Evolutionary conservation across 1,140 invertebrate species (phyloP).

Genomic region (Pygmarrhopalites habei): DNA sequence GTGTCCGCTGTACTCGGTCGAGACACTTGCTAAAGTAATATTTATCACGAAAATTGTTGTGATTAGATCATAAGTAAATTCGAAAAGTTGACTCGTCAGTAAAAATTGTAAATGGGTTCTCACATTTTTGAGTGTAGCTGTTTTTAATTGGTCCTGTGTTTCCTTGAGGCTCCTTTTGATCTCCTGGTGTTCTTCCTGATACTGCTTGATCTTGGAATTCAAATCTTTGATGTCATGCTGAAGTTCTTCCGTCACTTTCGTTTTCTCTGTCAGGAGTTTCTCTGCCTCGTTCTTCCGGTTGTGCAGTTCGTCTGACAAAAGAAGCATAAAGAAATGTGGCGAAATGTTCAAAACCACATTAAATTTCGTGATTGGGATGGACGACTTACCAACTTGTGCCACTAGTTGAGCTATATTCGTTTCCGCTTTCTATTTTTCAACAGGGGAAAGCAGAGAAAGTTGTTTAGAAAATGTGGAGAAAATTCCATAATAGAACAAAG

Average conservation of each 20-base stretch:
- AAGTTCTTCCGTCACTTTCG: conserved; percentile 9
- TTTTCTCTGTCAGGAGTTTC: conserved; percentile 5
- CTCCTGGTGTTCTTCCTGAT: conserved; percentile 13
- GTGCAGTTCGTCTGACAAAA: conserved; percentile 6
- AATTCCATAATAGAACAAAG: too few species aligned
- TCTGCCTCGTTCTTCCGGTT: conserved; percentile 9
- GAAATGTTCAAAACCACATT: conserved; percentile 6
- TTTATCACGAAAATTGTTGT: not conserved
- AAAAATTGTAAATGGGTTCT: not conserved
- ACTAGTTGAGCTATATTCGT: conserved; percentile 3
- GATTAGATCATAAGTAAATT: not conserved
- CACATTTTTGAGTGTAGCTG: conserved; percentile 16
- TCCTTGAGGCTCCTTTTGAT: conserved; percentile 10
- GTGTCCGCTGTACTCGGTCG: conserved; percentile 1
- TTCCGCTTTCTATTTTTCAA: conserved; percentile 7
- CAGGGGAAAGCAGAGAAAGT: too few species aligned
- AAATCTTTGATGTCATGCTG: conserved; percentile 18
- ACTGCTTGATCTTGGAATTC: conserved; percentile 3
- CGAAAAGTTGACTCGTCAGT: not conserved
- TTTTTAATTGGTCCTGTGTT: conserved; percentile 12
- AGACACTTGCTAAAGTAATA: not conserved
- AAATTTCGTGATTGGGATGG: not conserved
- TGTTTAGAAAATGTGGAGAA: too few species aligned
- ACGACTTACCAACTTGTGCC: not conserved
- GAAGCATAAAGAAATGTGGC: too few species aligned